Evolutionary conservation across 2,113 vertebrate species (phyloP).

Genomic region (Thunnus thynnus): DNA sequence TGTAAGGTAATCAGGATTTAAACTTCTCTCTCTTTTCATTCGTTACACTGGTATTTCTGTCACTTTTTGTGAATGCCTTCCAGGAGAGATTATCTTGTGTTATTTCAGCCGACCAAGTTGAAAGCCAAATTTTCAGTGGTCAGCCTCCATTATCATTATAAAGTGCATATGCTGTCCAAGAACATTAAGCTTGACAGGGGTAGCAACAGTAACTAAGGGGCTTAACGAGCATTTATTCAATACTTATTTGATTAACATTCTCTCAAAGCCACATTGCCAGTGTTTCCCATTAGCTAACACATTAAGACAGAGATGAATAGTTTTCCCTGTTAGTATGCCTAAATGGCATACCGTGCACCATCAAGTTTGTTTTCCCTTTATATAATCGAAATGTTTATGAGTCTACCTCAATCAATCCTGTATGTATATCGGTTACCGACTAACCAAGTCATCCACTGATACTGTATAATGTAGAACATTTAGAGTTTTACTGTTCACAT

Average conservation of each 20-base stretch:
- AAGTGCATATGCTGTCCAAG: not conserved
- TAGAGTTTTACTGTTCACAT: slow-evolving; percentile 14
- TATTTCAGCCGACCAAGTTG: too few relatives aligned
- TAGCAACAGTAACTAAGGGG: not conserved
- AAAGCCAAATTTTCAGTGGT: not conserved
- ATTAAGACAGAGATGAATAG: slow-evolving; percentile 10
- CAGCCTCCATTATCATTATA: not conserved
- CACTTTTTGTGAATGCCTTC: too few relatives aligned
- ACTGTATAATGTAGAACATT: slow-evolving; percentile 16
- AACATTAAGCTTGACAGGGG: not conserved
- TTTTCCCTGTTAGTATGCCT: slow-evolving; percentile 7
- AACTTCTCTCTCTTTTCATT: too few relatives aligned
- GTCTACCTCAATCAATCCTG: not conserved
- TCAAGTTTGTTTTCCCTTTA: not conserved
- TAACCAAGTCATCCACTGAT: slow-evolving; percentile 20
- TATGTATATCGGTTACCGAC: not conserved
- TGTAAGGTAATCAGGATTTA: too few relatives aligned
- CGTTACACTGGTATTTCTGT: too few relatives aligned
- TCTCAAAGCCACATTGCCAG: not conserved
- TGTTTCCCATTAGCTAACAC: slow-evolving; percentile 17
- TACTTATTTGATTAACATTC: not conserved
- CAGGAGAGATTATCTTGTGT: too few relatives aligned
- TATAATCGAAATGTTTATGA: slow-evolving; percentile 12
- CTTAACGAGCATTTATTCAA: not conserved
- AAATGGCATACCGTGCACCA: not conserved